Conservation (phyloP, 2,113 vertebrate species). For the Euleptes europaea region DNA sequence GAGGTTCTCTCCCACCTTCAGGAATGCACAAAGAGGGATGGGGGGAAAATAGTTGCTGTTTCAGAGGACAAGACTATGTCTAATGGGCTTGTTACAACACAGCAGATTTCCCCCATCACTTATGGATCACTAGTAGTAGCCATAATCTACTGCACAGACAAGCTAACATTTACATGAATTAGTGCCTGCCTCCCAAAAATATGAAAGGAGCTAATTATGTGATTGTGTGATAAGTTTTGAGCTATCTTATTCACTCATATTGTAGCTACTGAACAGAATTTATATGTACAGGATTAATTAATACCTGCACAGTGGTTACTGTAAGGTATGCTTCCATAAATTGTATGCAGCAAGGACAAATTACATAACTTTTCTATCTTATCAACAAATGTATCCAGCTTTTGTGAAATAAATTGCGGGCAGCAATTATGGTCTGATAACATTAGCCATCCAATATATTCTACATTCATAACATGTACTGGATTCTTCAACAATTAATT, state of each 20-base stretch:
- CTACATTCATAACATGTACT: background rate
- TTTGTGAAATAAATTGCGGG: slow-evolving; percentile 2
- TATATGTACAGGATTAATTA: slow-evolving; percentile 23
- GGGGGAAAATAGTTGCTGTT: too few species aligned
- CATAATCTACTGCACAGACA: background rate
- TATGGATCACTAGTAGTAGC: background rate
- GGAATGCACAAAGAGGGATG: too few species aligned
- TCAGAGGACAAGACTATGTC: too few species aligned
- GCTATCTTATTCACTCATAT: slow-evolving; percentile 17
- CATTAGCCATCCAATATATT: slow-evolving; percentile 2
- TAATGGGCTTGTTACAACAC: too few species aligned
- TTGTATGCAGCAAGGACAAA: slow-evolving; percentile 17
- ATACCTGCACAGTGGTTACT: slow-evolving; percentile 11
- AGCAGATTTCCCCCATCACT: too few species aligned
- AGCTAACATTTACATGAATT: background rate
- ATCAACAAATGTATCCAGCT: slow-evolving; percentile 16
- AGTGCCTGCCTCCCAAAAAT: background rate
- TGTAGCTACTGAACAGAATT: background rate
- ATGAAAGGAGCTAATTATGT: background rate
- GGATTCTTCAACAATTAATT: background rate
- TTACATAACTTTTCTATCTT: slow-evolving; percentile 18
- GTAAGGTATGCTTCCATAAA: slow-evolving; percentile 15
- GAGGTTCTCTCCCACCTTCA: too few species aligned
- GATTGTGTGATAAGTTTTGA: slow-evolving; percentile 5
- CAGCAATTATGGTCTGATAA: slow-evolving; percentile 4